Evolutionary conservation across 2,113 vertebrate genomes (phyloP).

Genomic region (Caranx ignobilis): DNA sequence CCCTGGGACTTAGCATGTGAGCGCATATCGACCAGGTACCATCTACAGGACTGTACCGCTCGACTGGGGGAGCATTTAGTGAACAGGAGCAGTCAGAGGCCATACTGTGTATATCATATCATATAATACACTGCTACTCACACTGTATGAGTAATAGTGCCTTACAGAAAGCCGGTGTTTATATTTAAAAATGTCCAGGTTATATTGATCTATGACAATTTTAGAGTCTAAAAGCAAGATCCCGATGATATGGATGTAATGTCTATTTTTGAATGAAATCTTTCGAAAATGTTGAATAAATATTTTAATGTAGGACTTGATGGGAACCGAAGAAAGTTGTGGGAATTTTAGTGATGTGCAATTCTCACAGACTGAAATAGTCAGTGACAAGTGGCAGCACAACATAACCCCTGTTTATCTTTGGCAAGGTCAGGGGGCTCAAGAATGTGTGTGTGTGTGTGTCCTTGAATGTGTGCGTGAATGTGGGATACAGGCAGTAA

Average conservation of each 20-base stretch:
- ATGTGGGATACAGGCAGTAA: neutral
- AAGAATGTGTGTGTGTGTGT: slow-evolving; percentile 18
- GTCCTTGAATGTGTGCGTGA: neutral
- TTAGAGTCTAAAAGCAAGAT: neutral
- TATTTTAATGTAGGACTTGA: neutral
- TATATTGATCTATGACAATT: neutral
- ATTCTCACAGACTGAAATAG: slow-evolving; percentile 82
- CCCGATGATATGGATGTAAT: neutral
- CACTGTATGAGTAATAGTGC: slow-evolving; percentile 25
- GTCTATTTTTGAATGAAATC: neutral
- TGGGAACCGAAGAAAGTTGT: slow-evolving; percentile 55
- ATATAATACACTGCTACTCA: slow-evolving; percentile 17
- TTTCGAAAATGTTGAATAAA: neutral
- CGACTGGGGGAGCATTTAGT: slow-evolving; percentile 71
- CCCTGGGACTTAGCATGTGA: slow-evolving; percentile 73
- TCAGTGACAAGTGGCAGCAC: slow-evolving; percentile 29
- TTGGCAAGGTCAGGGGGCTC: slow-evolving; percentile 43
- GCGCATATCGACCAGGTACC: slow-evolving; percentile 72
- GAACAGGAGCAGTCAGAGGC: slow-evolving; percentile 32
- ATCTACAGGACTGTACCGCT: slow-evolving; percentile 75
- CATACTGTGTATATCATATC: neutral
- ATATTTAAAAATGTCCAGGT: slow-evolving; percentile 15
- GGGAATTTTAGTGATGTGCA: slow-evolving; percentile 67
- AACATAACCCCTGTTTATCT: slow-evolving; percentile 63
- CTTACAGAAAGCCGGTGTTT: slow-evolving; percentile 1